Evolutionary conservation across 2,797 vertebrate genomes (phyloP), one percentile per base, ranked within the genome.

Genomic region (Pseudomugil gertrudae): DNA sequence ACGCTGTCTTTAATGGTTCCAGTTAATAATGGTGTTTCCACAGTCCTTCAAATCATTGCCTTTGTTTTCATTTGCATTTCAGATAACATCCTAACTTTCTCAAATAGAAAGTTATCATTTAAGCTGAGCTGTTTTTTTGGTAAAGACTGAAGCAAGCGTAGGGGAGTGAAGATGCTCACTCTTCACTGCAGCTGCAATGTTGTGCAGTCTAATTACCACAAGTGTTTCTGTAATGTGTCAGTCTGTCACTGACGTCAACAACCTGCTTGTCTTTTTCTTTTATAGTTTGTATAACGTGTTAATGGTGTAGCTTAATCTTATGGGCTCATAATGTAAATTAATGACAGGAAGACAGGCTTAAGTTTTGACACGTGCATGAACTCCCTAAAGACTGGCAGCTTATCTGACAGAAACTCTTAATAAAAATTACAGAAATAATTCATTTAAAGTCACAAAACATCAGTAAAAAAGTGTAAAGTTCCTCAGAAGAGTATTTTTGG

Each of bases 361-460:
- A 36, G 35, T 36, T 36, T 14, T 36, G 35, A 36, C 4, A 14
- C 14, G 35, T 11, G 13, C 13, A 14, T 36, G 35, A 36, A 36
- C 35, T 36, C 35, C 35, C 35, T 36, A 13, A 13, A 45, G 17
- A 40, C 47, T 43, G 40, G 32, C 51, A 57, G 33, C 30, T 57
- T 51, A 43, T 55, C 36, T 59, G 30, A 56, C 33, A 9, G 33
- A 14, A 13, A 36, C 35, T 36, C 51, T 40, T 60, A 62, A 54
- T 19, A 13, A 51, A 57, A 61, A 27, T 76, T 59, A 57, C 45
- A 48, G 3, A 4, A 11, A 54, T 29, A 43, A 60, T 36, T 10
- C 5, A 45, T 61, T 66, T 62, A 29, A 66, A 51, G 72, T 11
- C 58, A 57, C 45, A 32, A 51, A 57, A 38, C 57, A 58, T 58